These are phyloP conservation scores for Acanthurus lineatus DNA, from an alignment of 2,797 vertebrate species.

Conservation along the genomic window DNA sequence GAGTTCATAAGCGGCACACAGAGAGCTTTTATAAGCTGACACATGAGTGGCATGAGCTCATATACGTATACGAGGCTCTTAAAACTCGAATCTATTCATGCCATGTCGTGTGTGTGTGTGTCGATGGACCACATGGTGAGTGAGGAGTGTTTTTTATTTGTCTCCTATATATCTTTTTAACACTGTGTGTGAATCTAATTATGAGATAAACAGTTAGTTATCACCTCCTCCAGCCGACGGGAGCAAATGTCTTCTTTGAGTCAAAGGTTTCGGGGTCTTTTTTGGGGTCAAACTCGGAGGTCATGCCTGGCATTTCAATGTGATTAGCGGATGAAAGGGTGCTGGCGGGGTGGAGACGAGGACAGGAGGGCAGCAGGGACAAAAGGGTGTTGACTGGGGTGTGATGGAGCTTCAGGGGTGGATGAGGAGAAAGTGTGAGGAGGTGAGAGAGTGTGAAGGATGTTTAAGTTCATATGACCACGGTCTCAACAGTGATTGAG, in stretches of 20 bases:
- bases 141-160: fast-evolving
- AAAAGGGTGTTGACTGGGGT: conserved; percentile 20
- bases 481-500: conserved; percentile 38
- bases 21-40: conserved; percentile 49
- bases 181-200: not conserved
- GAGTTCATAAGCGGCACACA: conserved; percentile 29
- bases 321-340: conserved; percentile 77
- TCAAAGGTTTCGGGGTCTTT: conserved; percentile 5
- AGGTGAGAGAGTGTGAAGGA: conserved; percentile 16
- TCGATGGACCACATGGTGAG: conserved; percentile 9
- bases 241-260: not conserved
- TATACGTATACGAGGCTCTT: not conserved
- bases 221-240: not conserved
- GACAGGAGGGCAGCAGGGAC: conserved; percentile 24
- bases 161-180: not conserved
- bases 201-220: not conserved
- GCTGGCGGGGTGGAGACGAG: conserved; percentile 38
- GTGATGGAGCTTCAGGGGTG: conserved; percentile 23
- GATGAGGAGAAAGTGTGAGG: conserved; percentile 22
- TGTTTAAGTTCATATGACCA: conserved; percentile 44
- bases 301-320: conserved; percentile 67
- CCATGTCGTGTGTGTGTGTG: not conserved
- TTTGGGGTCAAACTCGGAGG: conserved; percentile 43
- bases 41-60: conserved; percentile 49
- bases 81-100: conserved; percentile 10